Conservation (phyloP, 2,888 invertebrate species). For the Branchellion lobata region DNA sequence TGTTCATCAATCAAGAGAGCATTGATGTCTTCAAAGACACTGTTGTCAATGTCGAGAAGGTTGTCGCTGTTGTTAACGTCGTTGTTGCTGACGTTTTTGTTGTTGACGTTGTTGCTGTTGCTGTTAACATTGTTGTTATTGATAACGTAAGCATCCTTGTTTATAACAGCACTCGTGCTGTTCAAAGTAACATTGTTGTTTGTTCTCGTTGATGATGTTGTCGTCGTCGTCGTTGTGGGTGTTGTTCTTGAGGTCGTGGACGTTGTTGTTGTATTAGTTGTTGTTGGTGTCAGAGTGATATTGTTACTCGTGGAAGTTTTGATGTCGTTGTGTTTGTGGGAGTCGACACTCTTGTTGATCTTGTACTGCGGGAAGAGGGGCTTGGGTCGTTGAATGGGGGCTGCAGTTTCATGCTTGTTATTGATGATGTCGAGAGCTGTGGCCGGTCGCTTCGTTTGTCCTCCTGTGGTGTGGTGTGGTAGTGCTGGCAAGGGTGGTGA, state of each 20-base stretch:
- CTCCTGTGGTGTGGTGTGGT: conserved; percentile 24
- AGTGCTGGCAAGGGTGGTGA: no score
- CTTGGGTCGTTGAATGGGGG: conserved; percentile 19
- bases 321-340: background rate
- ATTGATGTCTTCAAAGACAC: conserved; percentile 11
- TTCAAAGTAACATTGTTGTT: no score
- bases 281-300: background rate
- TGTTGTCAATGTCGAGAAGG: background rate
- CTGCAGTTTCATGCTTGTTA: background rate
- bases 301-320: background rate
- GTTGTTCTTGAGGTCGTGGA: background rate
- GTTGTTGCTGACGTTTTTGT: conserved; percentile 13
- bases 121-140: background rate
- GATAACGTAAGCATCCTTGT: background rate
- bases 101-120: background rate
- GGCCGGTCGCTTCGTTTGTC: conserved; percentile 26
- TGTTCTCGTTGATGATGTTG: background rate
- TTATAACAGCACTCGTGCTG: no score
- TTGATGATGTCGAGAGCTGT: conserved; percentile 34
- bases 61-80: background rate
- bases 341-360: background rate
- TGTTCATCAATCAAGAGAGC: background rate
- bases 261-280: background rate
- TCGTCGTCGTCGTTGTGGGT: background rate
- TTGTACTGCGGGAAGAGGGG: conserved; percentile 30